Base-by-base conservation (phyloP, 2,888 invertebrate genomes). In the Orchesella flavescens region DNA sequence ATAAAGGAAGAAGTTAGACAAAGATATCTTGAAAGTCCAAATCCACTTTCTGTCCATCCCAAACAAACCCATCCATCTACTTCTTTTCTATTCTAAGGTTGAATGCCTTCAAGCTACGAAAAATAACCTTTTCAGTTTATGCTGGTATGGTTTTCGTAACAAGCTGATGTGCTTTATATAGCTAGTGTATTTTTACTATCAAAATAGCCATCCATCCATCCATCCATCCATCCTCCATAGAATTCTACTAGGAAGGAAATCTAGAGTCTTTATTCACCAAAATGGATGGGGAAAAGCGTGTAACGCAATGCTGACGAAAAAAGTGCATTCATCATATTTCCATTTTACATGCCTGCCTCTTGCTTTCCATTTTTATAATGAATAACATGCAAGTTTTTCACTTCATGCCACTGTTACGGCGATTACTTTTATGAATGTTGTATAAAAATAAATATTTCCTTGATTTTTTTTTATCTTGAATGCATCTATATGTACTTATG, bases 11-110 rank as follows among this genome's bases (percentile, higher is more conserved):
- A 55, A 21, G 61, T 17, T 24, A 77, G 77, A 77, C 77, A 77
- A 69, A 77, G 77, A 77, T 77, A 57, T 46, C 68, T 77, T 59
- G 15, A 77, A 77, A 69, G 21, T 43, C 66, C 55, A 63, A 72
- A 76, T 77, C 77, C 77, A 77, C 53, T 44, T 46, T 69, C 59
- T 77, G 75, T 61, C 73, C 73, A 66, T 77, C 77, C 66, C 34
- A 43, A 13, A 10, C 59, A 4, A 13, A 13, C 17, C 55, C 78
- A 78, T 78, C 71, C 78, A 78, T 78, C 71, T 61, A 71, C 71
- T 21, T 61, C 61, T 46, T 68, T 69, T 68, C 68, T 23, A 43
- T 43, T 66, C 69, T 1, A 55, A 68, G 68, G 59, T 46, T n/a
- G 44, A 59, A 77, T 68, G 77, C 77, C 68, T 77, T 24, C 21